phyloP scores from a whole-genome alignment of 2,113 vertebrate species.

The Pygoscelis adeliae region DNA sequence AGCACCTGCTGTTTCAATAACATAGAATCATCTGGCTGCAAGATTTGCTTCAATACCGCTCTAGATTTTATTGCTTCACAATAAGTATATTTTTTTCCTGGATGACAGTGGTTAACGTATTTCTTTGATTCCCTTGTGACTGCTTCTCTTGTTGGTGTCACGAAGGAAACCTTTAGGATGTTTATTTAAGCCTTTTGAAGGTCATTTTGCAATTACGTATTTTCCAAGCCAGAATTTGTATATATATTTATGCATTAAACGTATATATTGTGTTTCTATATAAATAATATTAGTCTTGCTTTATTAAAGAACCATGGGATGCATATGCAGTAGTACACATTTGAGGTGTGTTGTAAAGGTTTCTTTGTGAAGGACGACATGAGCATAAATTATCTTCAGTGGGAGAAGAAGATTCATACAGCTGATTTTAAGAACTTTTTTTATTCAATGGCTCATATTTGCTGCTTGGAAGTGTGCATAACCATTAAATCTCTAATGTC shows the following conservation, averaged over 20 bases:
- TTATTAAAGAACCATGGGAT: not conserved
- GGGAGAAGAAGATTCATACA: not conserved
- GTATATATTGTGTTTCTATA: not conserved
- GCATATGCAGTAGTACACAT: not conserved
- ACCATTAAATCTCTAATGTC: not conserved
- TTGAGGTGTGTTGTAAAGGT: not conserved
- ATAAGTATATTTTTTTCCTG: not conserved
- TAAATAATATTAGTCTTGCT: not conserved
- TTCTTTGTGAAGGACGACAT: not conserved
- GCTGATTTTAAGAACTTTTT: not conserved
- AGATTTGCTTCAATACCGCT: not conserved
- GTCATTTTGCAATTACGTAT: not conserved
- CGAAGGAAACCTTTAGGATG: not conserved
- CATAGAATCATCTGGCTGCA: not conserved
- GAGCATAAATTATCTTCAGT: not conserved
- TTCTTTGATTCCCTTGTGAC: conserved; percentile 13
- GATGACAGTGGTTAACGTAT: not conserved
- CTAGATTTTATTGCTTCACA: conserved; percentile 38
- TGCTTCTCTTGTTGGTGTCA: not conserved
- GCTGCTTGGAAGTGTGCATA: not conserved
- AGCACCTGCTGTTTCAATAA: conserved; percentile 51
- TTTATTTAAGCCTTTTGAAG: not conserved
- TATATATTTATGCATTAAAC: not conserved
- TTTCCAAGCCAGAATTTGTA: not conserved
- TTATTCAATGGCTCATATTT: not conserved